Percentiles rank a stretch among this genome's conserved stretches.
These are phyloP conservation scores for Drosophila bipectinata DNA, from an alignment of 1,140 invertebrate genomes.

Conservation along the genomic window DNA sequence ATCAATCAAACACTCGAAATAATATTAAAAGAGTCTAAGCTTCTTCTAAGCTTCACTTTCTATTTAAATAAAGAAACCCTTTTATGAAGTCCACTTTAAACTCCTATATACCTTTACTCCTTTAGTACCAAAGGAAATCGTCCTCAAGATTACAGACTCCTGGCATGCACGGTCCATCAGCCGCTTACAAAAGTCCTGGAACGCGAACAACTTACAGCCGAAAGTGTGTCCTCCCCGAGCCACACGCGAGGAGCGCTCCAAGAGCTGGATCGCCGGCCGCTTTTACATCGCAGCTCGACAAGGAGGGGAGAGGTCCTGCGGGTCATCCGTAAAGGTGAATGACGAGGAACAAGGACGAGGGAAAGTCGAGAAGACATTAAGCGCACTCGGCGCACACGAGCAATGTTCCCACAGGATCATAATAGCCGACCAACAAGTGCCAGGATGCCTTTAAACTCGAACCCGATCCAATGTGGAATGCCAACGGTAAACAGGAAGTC, in stretches of 20 bases:
- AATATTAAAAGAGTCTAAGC: too few relatives aligned
- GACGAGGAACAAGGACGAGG: constrained; percentile 15
- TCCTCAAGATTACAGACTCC: constrained; percentile 1
- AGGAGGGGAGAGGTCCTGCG: constrained; percentile 24
- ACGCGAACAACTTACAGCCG: constrained; percentile 64
- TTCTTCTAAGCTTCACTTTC: too few relatives aligned
- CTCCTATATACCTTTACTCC: background rate
- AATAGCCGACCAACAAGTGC: constrained; percentile 67
- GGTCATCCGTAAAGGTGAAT: constrained; percentile 5
- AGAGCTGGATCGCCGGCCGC: constrained; percentile 51
- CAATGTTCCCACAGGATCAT: constrained; percentile 75
- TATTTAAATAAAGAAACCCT: background rate
- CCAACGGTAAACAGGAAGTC: constrained; percentile 74
- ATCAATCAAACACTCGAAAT: too few relatives aligned
- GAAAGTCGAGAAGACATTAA: constrained; percentile 62
- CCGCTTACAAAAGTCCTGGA: constrained; percentile 55
- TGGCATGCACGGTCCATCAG: constrained; percentile 4
- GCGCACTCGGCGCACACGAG: constrained; percentile 78
- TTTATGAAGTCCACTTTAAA: background rate
- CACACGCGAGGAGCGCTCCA: constrained; percentile 51
- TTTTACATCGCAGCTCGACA: constrained; percentile 32
- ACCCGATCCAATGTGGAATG: constrained; percentile 54
- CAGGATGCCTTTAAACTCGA: constrained; percentile 36
- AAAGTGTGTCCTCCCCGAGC: constrained; percentile 74
- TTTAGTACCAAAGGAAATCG: background rate